A percentile compares a stretch with the other conserved stretches of the same genome.
These are phyloP conservation scores for Seladonia tumulorum DNA, from an alignment of 2,888 invertebrate genomes.

Conservation along the genomic window DNA sequence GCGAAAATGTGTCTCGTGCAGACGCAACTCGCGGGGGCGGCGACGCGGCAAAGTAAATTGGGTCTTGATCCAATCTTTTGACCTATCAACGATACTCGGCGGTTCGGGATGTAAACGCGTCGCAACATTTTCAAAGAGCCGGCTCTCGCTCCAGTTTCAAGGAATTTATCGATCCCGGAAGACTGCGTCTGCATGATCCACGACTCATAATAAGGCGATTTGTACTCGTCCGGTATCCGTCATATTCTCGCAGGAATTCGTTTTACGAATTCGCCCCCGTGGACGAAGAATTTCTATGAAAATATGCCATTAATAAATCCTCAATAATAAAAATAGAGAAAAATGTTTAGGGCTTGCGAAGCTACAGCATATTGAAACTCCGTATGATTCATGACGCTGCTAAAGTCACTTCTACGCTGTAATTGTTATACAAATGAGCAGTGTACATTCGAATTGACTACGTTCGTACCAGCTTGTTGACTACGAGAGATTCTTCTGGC, in stretches of 20 bases:
- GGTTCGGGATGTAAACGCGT: background rate
- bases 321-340: background rate
- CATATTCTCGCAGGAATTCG: constrained; percentile 5
- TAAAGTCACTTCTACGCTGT: background rate
- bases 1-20: constrained; percentile 1
- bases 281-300: constrained; percentile 22
- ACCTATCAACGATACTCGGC: background rate
- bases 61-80: background rate
- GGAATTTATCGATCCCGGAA: constrained; percentile 4
- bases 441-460: background rate
- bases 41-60: constrained; percentile 30
- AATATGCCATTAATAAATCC: no score
- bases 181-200: background rate
- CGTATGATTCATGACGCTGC: background rate
- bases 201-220: constrained; percentile 4
- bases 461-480: background rate
- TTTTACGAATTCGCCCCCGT: background rate
- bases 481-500: background rate
- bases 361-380: background rate
- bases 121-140: background rate
- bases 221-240: background rate
- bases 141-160: background rate
- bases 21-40: constrained; percentile 4
- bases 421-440: background rate
- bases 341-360: no score